Base-by-base conservation (phyloP, 2,888 invertebrate species). In the Resseliella maxima region DNA sequence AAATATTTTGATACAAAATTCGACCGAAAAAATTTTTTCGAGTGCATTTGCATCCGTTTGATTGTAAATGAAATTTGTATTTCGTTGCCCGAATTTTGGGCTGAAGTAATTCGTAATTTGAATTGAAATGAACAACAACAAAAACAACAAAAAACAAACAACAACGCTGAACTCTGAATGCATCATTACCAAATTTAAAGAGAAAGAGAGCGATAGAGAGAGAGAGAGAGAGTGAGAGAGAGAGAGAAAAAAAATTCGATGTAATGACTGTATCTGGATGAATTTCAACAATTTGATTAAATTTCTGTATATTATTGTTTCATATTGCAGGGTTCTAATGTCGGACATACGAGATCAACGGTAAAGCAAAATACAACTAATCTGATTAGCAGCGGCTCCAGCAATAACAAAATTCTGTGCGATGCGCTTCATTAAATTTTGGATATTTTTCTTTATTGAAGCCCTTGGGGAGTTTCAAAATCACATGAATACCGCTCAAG, bases 401-500 rank as follows among this genome's bases (percentile, higher is more conserved):
- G 83, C 36, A 83, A 83, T 38, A 83, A 38, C 38, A 27, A 83
- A 36, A 38, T 38, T 24, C 83, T 90, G 90, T 91, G 91, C 91
- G 90, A 91, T 91, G 91, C 90, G 89, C 90, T 91, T 90, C 90
- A 87, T 88, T 90, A 90, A 90, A 83, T 83, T 83, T 90, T 89
- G 86, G 72, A 54, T 83, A 72, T 46, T 87, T 54, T 85, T 87
- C 86, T 87, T 86, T 86, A 46, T 87, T 86, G 89, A 87, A 45
- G 87, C 88, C 87, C 87, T 88, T 86, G 87, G 89, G 88, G 89
- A 89, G 50, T 90, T 90, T 86, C 89, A 89, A 59, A 90, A 89
- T 86, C 87, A 87, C 54, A 83, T 83, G 83, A 90, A 89, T 88
- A 86, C 88, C 92, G 89, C 92, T 89, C 94, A 94, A 88, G 93